phyloP scores from a whole-genome alignment of 2,888 invertebrate genomes.

The Isoperla grammatica region DNA sequence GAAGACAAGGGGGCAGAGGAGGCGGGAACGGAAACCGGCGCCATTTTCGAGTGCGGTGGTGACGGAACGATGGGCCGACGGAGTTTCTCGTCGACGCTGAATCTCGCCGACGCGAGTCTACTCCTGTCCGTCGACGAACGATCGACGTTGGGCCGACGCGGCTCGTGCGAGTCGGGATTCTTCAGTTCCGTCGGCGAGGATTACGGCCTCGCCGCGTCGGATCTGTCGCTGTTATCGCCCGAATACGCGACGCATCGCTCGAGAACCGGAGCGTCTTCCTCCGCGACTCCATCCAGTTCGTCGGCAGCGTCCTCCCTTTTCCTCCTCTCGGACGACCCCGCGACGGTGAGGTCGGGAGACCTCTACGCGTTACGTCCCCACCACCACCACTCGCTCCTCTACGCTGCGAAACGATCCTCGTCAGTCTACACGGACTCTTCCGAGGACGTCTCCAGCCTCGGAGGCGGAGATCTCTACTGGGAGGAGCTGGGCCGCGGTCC shows the following conservation, averaged over 20 bases:
- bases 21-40: slow-evolving; percentile 44
- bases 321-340: slow-evolving; percentile 56
- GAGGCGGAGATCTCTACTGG: slow-evolving; percentile 68
- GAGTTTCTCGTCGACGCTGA: slow-evolving; percentile 33
- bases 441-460: slow-evolving; percentile 76
- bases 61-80: slow-evolving; percentile 3
- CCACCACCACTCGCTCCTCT: slow-evolving; percentile 48
- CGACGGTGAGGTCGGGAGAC: slow-evolving; percentile 56
- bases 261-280: slow-evolving; percentile 20
- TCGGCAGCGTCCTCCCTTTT: slow-evolving; percentile 52
- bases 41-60: slow-evolving; percentile 43
- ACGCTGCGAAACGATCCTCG: slow-evolving; percentile 60
- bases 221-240: slow-evolving; percentile 33
- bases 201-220: slow-evolving; percentile 43
- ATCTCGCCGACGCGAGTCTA: slow-evolving; percentile 26
- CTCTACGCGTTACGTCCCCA: slow-evolving; percentile 40
- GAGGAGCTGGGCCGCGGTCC: slow-evolving; percentile 52
- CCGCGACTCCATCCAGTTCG: slow-evolving; percentile 43
- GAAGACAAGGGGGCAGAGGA: slow-evolving; percentile 21
- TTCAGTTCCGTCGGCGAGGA: slow-evolving; percentile 83
- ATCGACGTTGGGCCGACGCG: slow-evolving; percentile 49
- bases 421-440: slow-evolving; percentile 84
- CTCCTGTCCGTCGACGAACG: slow-evolving; percentile 21
- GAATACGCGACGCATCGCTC: slow-evolving; percentile 29
- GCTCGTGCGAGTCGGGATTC: slow-evolving; percentile 85